phyloP scores from a whole-genome alignment of 2,888 invertebrate species.

The Drosophila bunnanda region DNA sequence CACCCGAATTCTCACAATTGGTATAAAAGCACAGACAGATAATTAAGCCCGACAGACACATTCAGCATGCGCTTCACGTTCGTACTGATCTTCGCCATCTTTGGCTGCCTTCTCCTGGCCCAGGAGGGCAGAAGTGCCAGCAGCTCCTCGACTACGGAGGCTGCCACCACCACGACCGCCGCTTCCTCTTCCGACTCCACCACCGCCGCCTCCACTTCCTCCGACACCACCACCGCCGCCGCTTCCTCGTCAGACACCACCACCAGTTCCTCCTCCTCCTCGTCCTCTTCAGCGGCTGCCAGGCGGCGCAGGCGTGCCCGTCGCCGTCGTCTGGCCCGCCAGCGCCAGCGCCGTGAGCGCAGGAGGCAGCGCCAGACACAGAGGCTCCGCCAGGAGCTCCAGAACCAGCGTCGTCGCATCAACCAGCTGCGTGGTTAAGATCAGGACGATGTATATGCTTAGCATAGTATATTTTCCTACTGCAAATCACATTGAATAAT shows the following conservation, averaged over 20 bases:
- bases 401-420: constrained; percentile 18
- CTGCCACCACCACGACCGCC: background rate
- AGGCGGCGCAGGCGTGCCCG: constrained; percentile 34
- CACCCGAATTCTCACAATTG: too few species aligned
- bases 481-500: background rate
- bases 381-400: constrained; percentile 13
- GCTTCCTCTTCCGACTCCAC: background rate
- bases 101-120: constrained; percentile 24
- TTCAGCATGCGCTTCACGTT: constrained; percentile 7
- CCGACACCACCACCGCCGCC: constrained; percentile 9
- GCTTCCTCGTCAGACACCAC: constrained; percentile 6
- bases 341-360: constrained; percentile 35
- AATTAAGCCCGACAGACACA: background rate
- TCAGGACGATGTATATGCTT: background rate
- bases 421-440: constrained; percentile 20
- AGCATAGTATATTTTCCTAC: background rate
- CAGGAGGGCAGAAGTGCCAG: constrained; percentile 1
- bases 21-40: background rate
- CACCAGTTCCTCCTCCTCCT: constrained; percentile 7
- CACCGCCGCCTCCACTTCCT: constrained; percentile 1
- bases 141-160: background rate
- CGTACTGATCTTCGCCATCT: constrained; percentile 8
- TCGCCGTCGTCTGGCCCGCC: constrained; percentile 32
- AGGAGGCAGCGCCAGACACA: constrained; percentile 14
- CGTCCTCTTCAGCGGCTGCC: constrained; percentile 21